A percentile compares a stretch with the other conserved stretches of the same genome.
Conservation (phyloP, 2,113 vertebrate species). For the Takifugu flavidus region DNA sequence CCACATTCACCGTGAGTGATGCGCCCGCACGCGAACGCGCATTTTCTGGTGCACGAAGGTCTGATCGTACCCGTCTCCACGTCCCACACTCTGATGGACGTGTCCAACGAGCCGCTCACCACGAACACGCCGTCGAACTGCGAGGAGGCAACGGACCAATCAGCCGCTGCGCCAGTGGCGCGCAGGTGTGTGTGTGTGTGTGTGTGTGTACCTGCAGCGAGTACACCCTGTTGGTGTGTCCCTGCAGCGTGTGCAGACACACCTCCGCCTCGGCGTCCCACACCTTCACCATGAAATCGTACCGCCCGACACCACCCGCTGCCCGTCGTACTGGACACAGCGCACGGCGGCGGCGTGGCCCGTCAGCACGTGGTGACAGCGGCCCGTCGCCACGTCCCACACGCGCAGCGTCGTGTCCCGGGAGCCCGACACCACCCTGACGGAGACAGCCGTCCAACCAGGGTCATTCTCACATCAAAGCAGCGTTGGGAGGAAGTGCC, state of each 20-base stretch:
- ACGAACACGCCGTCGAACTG: conserved; percentile 94
- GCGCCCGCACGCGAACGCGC: not conserved
- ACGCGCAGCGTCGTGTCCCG: conserved; percentile 92
- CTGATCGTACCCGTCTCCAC: conserved; percentile 79
- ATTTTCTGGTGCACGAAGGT: not conserved
- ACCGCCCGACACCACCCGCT: conserved; percentile 93
- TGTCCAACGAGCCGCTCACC: conserved; percentile 96
- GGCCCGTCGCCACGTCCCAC: conserved; percentile 92
- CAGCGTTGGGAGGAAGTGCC: too few species aligned
- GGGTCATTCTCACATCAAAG: not conserved
- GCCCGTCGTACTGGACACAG: conserved; percentile 94
- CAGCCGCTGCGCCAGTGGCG: not conserved
- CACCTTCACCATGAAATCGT: conserved; percentile 98
- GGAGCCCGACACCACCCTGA: conserved; percentile 93
- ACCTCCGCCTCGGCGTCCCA: conserved; percentile 97
- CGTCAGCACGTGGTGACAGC: conserved; percentile 92
- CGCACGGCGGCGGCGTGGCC: conserved; percentile 95
- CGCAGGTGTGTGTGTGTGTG: not conserved
- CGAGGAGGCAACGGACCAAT: not conserved
- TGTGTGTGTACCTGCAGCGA: conserved; percentile 83
- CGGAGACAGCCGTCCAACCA: not conserved
- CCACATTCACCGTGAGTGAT: fast-evolving
- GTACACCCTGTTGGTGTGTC: conserved; percentile 96
- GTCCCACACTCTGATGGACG: conserved; percentile 97
- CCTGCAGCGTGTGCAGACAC: conserved; percentile 95